These are phyloP conservation scores for Zaprionus lachaisei DNA, from an alignment of 1,140 invertebrate species.

Conservation along the genomic window DNA sequence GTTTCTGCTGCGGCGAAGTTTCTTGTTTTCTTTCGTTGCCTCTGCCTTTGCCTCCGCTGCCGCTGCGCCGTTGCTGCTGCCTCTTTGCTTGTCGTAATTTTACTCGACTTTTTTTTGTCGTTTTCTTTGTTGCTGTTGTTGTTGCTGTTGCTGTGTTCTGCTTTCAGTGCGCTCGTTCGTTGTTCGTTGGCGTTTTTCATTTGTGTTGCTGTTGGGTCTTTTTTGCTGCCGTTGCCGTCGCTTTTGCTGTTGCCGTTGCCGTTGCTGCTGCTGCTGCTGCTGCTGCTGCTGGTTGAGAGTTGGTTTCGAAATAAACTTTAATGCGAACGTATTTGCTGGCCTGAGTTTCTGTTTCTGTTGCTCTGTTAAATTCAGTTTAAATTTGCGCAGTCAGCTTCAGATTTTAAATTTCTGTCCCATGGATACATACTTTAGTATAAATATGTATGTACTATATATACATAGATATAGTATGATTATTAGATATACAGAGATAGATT, in stretches of 20 bases:
- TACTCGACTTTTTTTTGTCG: constrained; percentile 67
- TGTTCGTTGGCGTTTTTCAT: constrained; percentile 66
- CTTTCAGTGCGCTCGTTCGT: constrained; percentile 65
- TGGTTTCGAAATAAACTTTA: constrained; percentile 80
- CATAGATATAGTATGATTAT: too few relatives aligned
- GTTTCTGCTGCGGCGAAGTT: constrained; percentile 44
- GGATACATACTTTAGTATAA: not conserved
- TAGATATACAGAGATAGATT: too few relatives aligned
- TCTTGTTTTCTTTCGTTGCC: constrained; percentile 18
- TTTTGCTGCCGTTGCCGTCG: constrained; percentile 31
- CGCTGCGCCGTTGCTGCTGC: constrained; percentile 34
- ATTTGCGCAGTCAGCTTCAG: constrained; percentile 75
- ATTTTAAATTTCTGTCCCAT: constrained; percentile 2
- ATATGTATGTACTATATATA: not conserved
- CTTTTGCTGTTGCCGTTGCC: constrained; percentile 30
- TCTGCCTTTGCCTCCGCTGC: constrained; percentile 11
- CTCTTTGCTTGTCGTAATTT: constrained; percentile 78
- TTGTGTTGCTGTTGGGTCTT: constrained; percentile 58
- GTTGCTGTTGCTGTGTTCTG: constrained; percentile 66
- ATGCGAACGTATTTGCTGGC: constrained; percentile 72
- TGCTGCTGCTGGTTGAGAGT: constrained; percentile 44
- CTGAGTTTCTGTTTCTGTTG: constrained; percentile 75
- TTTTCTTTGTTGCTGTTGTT: constrained; percentile 42
- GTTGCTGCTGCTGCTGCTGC: constrained; percentile 25
- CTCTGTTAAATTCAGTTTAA: constrained; percentile 76